These are phyloP conservation scores for Diploscapter pachys DNA, from an alignment of 1,140 invertebrate genomes.

Conservation along the genomic window DNA sequence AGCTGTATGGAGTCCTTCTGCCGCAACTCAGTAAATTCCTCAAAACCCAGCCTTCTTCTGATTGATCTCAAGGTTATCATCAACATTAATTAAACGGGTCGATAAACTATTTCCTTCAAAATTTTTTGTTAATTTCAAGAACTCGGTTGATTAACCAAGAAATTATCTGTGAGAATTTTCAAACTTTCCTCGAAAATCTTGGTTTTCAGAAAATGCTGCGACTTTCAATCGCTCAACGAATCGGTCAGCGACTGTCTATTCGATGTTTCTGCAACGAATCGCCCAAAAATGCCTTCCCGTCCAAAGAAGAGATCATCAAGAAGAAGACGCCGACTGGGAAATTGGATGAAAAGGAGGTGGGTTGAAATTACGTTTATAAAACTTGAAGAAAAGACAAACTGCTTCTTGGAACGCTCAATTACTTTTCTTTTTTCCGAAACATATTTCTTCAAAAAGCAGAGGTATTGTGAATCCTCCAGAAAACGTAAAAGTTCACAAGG, in stretches of 20 bases:
- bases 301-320: slow-evolving; percentile 10
- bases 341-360: background rate
- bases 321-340: slow-evolving; percentile 15
- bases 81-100: background rate
- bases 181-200: background rate
- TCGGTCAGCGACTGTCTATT: too few relatives aligned
- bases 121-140: background rate
- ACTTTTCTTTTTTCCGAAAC: slow-evolving; percentile 1
- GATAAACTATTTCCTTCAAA: background rate
- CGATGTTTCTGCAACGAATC: too few relatives aligned
- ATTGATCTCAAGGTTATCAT: background rate
- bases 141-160: background rate
- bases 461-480: too few relatives aligned
- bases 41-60: background rate
- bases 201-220: background rate
- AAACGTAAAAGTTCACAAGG: background rate
- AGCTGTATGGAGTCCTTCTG: background rate
- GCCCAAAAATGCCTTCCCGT: too few relatives aligned
- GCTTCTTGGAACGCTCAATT: slow-evolving; percentile 10
- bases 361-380: slow-evolving; percentile 14
- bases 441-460: background rate
- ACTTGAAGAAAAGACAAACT: slow-evolving; percentile 21
- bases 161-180: background rate
- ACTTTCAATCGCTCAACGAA: background rate
- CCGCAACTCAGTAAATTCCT: slow-evolving; percentile 5